Conservation (phyloP, 2,113 vertebrate genomes). For the Cheilinus undulatus region DNA sequence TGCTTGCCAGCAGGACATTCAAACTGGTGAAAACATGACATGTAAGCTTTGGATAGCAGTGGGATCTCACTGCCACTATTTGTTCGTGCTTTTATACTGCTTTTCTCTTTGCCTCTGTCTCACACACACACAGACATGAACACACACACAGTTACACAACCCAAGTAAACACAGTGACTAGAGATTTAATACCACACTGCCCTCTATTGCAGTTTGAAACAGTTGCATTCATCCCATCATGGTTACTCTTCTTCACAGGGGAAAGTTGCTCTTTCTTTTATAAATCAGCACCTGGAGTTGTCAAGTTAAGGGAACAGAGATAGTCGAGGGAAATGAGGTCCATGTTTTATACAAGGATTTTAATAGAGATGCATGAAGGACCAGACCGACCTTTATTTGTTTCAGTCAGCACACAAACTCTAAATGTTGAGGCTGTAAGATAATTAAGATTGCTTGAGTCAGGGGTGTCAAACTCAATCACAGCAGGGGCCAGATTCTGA, state of each 20-base stretch:
- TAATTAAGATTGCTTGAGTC: constrained; percentile 16
- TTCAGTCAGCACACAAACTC: not conserved
- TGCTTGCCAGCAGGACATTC: no score
- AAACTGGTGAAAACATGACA: no score
- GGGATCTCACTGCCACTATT: no score
- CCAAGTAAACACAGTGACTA: not conserved
- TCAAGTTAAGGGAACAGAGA: not conserved
- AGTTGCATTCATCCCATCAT: not conserved
- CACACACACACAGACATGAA: no score
- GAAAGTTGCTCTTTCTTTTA: not conserved
- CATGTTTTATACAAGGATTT: not conserved
- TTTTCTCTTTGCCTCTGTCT: no score
- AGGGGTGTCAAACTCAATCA: no score
- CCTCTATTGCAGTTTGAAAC: constrained; percentile 45
- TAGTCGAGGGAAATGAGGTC: not conserved
- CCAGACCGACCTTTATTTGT: not conserved
- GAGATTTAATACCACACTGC: constrained; percentile 56
- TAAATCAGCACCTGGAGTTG: not conserved
- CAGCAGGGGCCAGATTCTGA: no score
- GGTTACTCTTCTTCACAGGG: not conserved
- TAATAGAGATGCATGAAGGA: constrained; percentile 4
- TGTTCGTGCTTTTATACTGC: no score
- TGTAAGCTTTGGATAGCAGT: no score
- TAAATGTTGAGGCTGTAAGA: not conserved
- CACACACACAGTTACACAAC: not conserved